Conservation (phyloP, 2,113 vertebrate genomes). For the Rynchops niger region DNA sequence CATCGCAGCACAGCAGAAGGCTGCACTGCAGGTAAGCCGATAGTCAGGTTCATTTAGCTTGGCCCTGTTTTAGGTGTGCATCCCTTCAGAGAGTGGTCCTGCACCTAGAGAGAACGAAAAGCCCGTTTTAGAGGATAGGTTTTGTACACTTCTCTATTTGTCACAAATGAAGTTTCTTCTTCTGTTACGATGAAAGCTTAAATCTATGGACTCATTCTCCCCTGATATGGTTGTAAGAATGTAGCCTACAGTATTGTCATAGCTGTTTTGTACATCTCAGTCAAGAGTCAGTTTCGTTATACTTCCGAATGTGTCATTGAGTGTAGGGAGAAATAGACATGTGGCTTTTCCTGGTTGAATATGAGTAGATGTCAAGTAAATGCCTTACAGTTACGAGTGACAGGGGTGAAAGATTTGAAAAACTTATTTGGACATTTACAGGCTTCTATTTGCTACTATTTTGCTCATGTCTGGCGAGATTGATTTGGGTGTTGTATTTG, state of each 20-base stretch:
- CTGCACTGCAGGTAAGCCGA: constrained; percentile 88
- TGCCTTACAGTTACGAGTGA: background rate
- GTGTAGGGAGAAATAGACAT: background rate
- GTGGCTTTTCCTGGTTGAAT: background rate
- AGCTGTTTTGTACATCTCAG: background rate
- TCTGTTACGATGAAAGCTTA: background rate
- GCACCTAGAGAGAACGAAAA: background rate
- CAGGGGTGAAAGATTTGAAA: background rate
- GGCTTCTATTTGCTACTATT: background rate
- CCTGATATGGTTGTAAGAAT: background rate
- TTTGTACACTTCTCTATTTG: background rate
- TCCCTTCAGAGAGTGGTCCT: background rate
- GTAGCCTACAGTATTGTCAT: background rate
- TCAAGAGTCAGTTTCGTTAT: background rate
- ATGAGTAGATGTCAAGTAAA: background rate
- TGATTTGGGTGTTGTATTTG: background rate
- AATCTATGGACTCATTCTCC: background rate
- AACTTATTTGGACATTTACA: background rate
- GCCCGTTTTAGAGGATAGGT: background rate
- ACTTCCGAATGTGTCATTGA: background rate
- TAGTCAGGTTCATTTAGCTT: background rate
- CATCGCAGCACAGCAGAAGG: constrained; percentile 95
- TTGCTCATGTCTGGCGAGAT: background rate
- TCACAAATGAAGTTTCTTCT: background rate
- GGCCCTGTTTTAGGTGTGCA: background rate